Conservation (phyloP, 1,140 invertebrate species). For the Drosophila miranda region DNA sequence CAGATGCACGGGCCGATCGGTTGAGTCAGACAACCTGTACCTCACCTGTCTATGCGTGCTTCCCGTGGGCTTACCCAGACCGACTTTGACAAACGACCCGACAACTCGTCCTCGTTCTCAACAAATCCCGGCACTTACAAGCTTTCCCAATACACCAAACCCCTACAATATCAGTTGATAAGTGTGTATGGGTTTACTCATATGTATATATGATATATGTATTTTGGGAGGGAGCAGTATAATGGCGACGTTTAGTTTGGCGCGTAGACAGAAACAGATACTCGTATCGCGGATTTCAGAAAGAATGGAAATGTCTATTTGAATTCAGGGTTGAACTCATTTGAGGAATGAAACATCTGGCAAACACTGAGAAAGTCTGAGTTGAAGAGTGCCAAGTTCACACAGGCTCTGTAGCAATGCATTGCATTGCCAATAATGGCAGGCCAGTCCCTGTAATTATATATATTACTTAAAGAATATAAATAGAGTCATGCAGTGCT, state of each 20-base stretch:
- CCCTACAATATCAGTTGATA: constrained; percentile 25
- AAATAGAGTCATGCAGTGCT: too few relatives aligned
- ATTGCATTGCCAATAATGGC: too few relatives aligned
- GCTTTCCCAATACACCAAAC: constrained; percentile 10
- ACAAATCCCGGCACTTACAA: constrained; percentile 41
- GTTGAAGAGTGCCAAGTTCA: constrained; percentile 30
- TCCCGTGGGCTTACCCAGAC: constrained; percentile 26
- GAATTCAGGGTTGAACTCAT: constrained; percentile 18
- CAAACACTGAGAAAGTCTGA: constrained; percentile 2
- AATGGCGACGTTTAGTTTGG: constrained; percentile 18
- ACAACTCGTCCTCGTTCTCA: constrained; percentile 28
- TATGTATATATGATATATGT: constrained; percentile 6
- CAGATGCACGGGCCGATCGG: constrained; percentile 15
- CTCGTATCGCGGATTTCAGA: background rate
- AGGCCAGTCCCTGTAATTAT: too few relatives aligned
- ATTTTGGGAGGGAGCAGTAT: background rate
- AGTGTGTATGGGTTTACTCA: background rate
- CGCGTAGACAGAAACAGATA: constrained; percentile 18
- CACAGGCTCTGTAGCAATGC: background rate
- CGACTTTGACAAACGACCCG: constrained; percentile 51
- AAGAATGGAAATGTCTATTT: constrained; percentile 32
- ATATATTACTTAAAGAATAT: too few relatives aligned
- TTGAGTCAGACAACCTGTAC: constrained; percentile 39
- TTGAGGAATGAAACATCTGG: constrained; percentile 41
- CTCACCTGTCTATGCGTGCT: background rate